Percentiles rank a stretch among this genome's conserved stretches.
Evolutionary conservation across 2,888 invertebrate species (phyloP).

Genomic region (Onchidella celtica): DNA sequence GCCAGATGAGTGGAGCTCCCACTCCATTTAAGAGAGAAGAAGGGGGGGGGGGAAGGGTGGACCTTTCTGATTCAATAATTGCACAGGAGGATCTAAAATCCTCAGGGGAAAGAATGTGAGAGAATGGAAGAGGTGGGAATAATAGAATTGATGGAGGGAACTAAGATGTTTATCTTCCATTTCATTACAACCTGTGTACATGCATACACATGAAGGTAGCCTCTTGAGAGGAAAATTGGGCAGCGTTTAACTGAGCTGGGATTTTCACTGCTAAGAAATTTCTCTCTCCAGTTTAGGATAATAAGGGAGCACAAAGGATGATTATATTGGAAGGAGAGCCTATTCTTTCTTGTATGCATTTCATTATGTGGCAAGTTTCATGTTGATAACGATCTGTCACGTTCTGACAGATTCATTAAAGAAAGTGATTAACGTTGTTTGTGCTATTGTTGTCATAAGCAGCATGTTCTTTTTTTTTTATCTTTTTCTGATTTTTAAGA

Average conservation of each 20-base stretch:
- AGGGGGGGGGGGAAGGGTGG: no score
- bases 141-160: neutral
- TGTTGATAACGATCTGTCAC: constrained; percentile 8
- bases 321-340: neutral
- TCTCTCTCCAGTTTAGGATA: neutral
- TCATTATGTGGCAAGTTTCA: neutral
- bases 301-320: neutral
- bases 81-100: neutral
- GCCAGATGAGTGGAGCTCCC: no score
- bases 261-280: neutral
- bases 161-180: neutral
- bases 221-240: neutral
- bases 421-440: neutral
- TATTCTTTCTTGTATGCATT: neutral
- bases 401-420: constrained; percentile 30
- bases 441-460: neutral
- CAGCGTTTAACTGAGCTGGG: neutral
- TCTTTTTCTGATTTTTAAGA: neutral
- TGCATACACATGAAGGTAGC: neutral
- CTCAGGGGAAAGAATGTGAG: neutral
- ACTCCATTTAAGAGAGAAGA: no score
- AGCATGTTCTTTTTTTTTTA: neutral
- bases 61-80: no score
- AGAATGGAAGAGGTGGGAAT: neutral
- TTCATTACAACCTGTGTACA: neutral